Evolutionary conservation across 2,113 vertebrate species (phyloP).

Genomic region (Phainopepla nitens): DNA sequence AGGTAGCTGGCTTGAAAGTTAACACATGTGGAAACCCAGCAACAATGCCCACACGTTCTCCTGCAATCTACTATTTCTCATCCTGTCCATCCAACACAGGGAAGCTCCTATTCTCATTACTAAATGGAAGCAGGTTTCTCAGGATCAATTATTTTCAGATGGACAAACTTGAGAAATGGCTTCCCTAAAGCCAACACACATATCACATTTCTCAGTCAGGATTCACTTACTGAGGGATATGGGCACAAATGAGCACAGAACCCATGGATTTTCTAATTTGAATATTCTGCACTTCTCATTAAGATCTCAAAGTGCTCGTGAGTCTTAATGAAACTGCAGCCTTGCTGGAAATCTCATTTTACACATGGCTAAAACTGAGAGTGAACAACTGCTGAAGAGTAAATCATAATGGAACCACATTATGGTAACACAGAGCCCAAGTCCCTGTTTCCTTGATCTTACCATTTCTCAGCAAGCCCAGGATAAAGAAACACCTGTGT

Average conservation of each 20-base stretch:
- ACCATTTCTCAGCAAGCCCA: background rate
- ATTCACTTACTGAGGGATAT: background rate
- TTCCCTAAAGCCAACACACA: background rate
- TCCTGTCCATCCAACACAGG: background rate
- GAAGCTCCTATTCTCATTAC: background rate
- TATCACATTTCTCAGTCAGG: background rate
- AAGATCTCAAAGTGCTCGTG: background rate
- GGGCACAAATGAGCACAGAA: background rate
- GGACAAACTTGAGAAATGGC: background rate
- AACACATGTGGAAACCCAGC: background rate
- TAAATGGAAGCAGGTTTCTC: background rate
- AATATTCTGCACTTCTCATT: background rate
- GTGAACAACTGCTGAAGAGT: background rate
- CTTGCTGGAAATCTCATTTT: background rate
- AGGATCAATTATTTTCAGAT: background rate
- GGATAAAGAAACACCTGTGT: background rate
- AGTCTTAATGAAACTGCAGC: background rate
- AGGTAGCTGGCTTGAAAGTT: background rate
- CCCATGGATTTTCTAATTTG: background rate
- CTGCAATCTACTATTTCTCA: background rate
- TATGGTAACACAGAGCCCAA: background rate
- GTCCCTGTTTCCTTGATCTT: background rate
- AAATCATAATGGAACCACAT: background rate
- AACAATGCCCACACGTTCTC: background rate
- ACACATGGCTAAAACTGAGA: background rate